Percentiles rank a stretch among this genome's conserved stretches.
Conservation (phyloP, 2,888 invertebrate species). For the Rhimphoctona megacephalus region DNA sequence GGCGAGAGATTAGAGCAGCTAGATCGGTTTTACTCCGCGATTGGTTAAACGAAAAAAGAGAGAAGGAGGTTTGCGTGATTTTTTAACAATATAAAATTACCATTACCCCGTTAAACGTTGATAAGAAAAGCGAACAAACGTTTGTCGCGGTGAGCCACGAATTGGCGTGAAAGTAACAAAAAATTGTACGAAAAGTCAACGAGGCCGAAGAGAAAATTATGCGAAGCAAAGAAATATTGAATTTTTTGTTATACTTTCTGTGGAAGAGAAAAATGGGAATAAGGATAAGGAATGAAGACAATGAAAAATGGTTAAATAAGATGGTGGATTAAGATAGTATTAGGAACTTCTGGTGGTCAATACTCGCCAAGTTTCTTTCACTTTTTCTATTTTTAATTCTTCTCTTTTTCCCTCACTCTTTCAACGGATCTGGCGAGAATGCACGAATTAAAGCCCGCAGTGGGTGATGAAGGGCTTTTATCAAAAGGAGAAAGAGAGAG, state of each 20-base stretch:
- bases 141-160: conserved; percentile 23
- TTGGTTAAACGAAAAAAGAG: conserved; percentile 5
- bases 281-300: not conserved
- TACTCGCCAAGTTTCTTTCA: conserved; percentile 42
- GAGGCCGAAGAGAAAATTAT: not conserved
- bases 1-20: conserved; percentile 19
- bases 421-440: conserved; percentile 66
- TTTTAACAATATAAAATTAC: conserved; percentile 7
- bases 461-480: conserved; percentile 55
- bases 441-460: conserved; percentile 64
- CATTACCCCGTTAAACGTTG: conserved; percentile 58
- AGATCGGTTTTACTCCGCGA: conserved; percentile 10
- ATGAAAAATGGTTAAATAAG: conserved; percentile 37
- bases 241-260: not conserved
- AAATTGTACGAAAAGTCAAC: not conserved
- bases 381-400: not conserved
- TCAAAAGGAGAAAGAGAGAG: conserved; percentile 15
- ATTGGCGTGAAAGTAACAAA: not conserved
- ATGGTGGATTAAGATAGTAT: conserved; percentile 44
- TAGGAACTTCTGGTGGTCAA: conserved; percentile 30
- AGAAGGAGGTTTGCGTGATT: not conserved
- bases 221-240: not conserved
- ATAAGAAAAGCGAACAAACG: conserved; percentile 72
- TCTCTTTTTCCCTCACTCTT: conserved; percentile 1
- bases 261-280: conserved; percentile 7